Percentiles rank a stretch among this genome's conserved stretches.
phyloP scores from a whole-genome alignment of 1,140 invertebrate species.

The Goniozus legneri region DNA sequence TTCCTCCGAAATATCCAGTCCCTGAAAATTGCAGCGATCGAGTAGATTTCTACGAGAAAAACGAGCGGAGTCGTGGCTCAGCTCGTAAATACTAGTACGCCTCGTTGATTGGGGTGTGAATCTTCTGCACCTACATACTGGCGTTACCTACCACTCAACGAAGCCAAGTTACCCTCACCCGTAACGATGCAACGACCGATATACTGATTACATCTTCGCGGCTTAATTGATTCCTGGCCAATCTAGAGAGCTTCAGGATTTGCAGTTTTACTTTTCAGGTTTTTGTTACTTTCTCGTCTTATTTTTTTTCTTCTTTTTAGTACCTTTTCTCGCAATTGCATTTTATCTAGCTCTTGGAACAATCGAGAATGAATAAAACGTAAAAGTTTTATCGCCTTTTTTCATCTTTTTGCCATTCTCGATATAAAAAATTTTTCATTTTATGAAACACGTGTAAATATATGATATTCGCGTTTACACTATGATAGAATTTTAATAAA shows the following conservation, averaged over 20 bases:
- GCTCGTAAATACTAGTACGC: slow-evolving; percentile 30
- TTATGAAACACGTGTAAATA: too few relatives aligned
- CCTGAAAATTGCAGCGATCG: too few relatives aligned
- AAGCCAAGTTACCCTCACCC: slow-evolving; percentile 13
- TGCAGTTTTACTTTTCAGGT: slow-evolving; percentile 14
- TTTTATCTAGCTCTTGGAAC: too few relatives aligned
- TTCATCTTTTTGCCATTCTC: too few relatives aligned
- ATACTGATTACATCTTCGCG: slow-evolving; percentile 19
- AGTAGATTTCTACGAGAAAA: slow-evolving; percentile 19
- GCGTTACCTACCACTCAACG: too few relatives aligned
- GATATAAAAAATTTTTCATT: too few relatives aligned
- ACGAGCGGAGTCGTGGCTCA: slow-evolving; percentile 24
- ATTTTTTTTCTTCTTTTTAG: not conserved
- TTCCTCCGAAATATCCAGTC: too few relatives aligned
- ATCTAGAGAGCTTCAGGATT: slow-evolving; percentile 13
- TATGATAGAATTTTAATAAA: too few relatives aligned
- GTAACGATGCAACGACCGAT: slow-evolving; percentile 5
- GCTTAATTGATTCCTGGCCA: slow-evolving; percentile 26
- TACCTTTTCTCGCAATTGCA: too few relatives aligned
- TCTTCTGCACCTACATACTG: slow-evolving; percentile 21
- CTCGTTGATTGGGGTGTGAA: slow-evolving; percentile 32
- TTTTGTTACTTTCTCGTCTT: slow-evolving; percentile 5
- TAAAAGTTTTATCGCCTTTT: too few relatives aligned
- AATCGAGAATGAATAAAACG: too few relatives aligned
- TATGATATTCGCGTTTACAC: too few relatives aligned